Evolutionary conservation across 2,113 vertebrate genomes (phyloP).

Genomic region (Fulica atra): DNA sequence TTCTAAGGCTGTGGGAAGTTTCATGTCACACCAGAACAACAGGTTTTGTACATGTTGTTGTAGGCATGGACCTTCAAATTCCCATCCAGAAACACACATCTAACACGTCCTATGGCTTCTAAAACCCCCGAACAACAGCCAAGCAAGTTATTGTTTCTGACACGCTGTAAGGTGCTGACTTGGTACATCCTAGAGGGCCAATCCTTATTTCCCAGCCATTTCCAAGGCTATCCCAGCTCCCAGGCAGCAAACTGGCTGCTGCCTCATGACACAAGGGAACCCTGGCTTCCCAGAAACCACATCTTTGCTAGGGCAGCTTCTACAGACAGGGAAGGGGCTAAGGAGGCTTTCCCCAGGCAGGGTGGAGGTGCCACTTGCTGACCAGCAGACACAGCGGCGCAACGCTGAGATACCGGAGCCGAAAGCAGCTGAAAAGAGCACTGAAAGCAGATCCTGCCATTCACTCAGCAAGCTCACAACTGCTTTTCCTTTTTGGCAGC

Average conservation of each 20-base stretch:
- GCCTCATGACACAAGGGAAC: too few relatives aligned
- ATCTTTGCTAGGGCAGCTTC: not conserved
- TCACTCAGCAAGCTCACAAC: not conserved
- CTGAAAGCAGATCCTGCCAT: not conserved
- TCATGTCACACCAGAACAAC: not conserved
- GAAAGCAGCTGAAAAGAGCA: not conserved
- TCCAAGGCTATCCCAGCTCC: not conserved
- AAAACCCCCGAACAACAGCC: not conserved
- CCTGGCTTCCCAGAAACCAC: not conserved
- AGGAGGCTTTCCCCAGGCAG: not conserved
- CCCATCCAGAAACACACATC: not conserved
- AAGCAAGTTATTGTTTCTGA: not conserved
- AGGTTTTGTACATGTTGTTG: not conserved
- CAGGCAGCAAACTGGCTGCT: rapidly evolving
- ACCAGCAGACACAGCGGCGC: not conserved
- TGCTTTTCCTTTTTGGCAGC: not conserved
- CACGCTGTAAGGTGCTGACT: not conserved
- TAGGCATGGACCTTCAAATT: not conserved
- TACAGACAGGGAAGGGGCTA: not conserved
- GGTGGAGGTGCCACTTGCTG: not conserved
- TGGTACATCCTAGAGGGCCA: not conserved
- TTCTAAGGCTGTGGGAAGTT: not conserved
- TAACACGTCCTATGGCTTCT: not conserved
- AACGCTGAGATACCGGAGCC: not conserved
- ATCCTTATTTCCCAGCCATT: not conserved